These are phyloP conservation scores for Sarcophaga subvicina DNA, from an alignment of 2,888 invertebrate genomes.

Conservation along the genomic window DNA sequence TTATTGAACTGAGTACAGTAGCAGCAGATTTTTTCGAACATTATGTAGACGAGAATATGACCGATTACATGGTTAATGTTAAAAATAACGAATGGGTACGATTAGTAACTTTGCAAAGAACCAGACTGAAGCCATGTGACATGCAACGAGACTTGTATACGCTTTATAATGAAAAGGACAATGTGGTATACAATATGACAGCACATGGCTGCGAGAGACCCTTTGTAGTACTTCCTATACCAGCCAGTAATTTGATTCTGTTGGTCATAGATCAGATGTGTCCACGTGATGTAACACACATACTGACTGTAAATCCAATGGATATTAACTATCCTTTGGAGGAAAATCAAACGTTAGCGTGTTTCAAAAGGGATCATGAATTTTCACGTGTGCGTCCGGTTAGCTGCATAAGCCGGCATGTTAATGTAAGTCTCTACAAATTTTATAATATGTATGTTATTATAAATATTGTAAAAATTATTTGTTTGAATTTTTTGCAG, in stretches of 20 bases:
- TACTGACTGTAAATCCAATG: conserved; percentile 81
- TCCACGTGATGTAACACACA: conserved; percentile 82
- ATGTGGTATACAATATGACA: conserved; percentile 82
- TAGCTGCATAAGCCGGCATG: conserved; percentile 90
- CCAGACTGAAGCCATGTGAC: conserved; percentile 93
- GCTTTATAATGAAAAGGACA: conserved; percentile 83
- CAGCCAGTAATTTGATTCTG: conserved; percentile 90
- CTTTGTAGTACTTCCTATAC: conserved; percentile 89
- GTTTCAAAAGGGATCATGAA: conserved; percentile 84
- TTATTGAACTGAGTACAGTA: conserved; percentile 83
- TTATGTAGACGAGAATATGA: conserved; percentile 83
- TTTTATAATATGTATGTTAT: not conserved
- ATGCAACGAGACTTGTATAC: conserved; percentile 85
- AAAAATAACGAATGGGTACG: conserved; percentile 85
- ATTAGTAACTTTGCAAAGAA: conserved; percentile 87
- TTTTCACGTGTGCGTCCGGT: conserved; percentile 87
- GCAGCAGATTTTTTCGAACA: conserved; percentile 82
- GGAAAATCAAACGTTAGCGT: conserved; percentile 85
- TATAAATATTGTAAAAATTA: conserved; percentile 7
- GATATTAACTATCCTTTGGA: conserved; percentile 81
- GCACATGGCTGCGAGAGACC: conserved; percentile 83
- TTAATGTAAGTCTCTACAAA: conserved; percentile 85
- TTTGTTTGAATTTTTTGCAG: conserved; percentile 75
- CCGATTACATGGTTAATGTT: conserved; percentile 80
- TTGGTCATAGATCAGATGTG: conserved; percentile 89